Conservation (phyloP, 2,888 invertebrate genomes). For the Cyrtodaria siliqua region DNA sequence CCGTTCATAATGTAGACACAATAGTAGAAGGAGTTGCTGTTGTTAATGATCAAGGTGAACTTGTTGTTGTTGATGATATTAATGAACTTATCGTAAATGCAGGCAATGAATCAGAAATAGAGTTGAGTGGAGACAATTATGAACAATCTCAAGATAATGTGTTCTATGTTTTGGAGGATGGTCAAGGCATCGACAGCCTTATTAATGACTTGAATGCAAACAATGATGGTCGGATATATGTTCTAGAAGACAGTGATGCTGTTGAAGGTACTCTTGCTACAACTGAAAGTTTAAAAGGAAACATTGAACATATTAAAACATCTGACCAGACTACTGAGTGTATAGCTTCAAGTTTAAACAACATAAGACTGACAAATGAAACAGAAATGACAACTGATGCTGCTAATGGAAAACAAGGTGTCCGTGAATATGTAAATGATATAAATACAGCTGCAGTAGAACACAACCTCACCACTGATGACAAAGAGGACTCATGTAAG, state of each 20-base stretch:
- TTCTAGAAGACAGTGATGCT: not conserved
- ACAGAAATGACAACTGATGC: not conserved
- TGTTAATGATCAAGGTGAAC: conserved; percentile 57
- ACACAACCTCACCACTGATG: not conserved
- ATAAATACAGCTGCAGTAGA: no score
- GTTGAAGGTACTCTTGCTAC: not conserved
- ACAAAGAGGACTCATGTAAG: conserved; percentile 2
- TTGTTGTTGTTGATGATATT: conserved; percentile 25
- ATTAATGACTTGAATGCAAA: no score
- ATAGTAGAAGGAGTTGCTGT: conserved; percentile 48
- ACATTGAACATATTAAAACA: not conserved
- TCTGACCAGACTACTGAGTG: not conserved
- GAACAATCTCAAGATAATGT: conserved; percentile 1
- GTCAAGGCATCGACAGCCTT: not conserved
- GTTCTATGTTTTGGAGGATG: not conserved
- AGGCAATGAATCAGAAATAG: not conserved
- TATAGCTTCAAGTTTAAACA: conserved; percentile 7
- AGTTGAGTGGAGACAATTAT: not conserved
- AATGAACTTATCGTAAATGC: conserved; percentile 8
- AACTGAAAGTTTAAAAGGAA: not conserved
- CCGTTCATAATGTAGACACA: not conserved
- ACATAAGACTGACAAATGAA: not conserved
- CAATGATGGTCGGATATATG: no score
- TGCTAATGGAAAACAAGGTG: not conserved
- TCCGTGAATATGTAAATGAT: no score